Evolutionary conservation across 2,797 vertebrate genomes (phyloP).

Genomic region (Argya squamiceps): DNA sequence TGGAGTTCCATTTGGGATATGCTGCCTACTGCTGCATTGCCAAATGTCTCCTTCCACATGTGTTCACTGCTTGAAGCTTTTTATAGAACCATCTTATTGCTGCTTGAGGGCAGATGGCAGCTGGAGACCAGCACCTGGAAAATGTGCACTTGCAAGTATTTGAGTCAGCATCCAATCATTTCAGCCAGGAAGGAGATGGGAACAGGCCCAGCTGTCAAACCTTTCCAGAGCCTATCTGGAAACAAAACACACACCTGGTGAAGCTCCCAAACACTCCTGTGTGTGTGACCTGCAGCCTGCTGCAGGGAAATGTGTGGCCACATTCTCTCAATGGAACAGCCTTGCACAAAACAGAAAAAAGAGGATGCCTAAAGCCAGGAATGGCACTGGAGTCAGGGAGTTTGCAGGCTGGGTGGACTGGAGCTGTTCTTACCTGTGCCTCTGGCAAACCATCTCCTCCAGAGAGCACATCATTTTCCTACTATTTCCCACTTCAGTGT

Average conservation of each 20-base stretch:
- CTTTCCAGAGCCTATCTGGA: not conserved
- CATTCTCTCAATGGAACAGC: not conserved
- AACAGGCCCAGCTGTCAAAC: not conserved
- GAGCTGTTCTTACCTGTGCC: not conserved
- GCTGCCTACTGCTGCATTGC: not conserved
- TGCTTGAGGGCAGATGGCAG: not conserved
- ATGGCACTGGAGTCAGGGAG: not conserved
- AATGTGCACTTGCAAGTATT: not conserved
- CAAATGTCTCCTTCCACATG: not conserved
- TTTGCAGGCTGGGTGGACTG: not conserved
- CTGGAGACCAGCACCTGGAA: not conserved
- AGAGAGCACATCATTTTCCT: not conserved
- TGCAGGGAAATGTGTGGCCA: not conserved
- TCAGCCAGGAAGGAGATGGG: not conserved
- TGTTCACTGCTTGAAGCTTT: not conserved
- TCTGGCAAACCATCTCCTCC: not conserved
- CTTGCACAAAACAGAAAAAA: not conserved
- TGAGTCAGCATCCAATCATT: not conserved
- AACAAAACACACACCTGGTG: not conserved
- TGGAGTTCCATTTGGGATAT: rapidly evolving
- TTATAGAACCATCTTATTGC: not conserved
- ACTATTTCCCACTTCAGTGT: not conserved
- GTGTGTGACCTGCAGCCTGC: not conserved
- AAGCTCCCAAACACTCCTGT: not conserved
- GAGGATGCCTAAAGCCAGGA: not conserved